Percentiles rank a stretch among this genome's conserved stretches.
Evolutionary conservation across 2,797 vertebrate genomes (phyloP).

Genomic region (Sciaenops ocellatus): DNA sequence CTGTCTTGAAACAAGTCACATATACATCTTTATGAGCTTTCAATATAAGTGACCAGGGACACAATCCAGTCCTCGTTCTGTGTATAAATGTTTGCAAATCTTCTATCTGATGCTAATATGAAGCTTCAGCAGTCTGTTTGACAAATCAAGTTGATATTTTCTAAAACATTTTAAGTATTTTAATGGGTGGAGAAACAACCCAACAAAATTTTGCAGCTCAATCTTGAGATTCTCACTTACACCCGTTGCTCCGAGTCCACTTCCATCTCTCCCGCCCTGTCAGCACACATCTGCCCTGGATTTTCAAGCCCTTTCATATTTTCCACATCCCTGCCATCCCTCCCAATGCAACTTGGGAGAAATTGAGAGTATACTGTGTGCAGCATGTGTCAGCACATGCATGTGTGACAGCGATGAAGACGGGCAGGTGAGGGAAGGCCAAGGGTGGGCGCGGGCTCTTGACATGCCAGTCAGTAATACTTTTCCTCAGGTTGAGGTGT

Average conservation of each 20-base stretch:
- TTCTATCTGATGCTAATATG: not conserved
- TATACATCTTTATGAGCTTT: not conserved
- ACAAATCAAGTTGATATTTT: constrained; percentile 10
- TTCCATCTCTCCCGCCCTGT: constrained; percentile 55
- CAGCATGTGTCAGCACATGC: constrained; percentile 50
- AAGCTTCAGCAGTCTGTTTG: not conserved
- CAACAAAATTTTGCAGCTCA: constrained; percentile 34
- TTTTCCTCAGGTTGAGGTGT: constrained; percentile 77
- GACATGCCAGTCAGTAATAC: constrained; percentile 72
- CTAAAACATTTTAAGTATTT: not conserved
- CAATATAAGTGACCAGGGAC: not conserved
- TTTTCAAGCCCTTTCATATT: constrained; percentile 75
- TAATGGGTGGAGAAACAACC: constrained; percentile 24
- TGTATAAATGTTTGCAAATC: not conserved
- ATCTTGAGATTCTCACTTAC: constrained; percentile 38
- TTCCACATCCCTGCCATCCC: constrained; percentile 73
- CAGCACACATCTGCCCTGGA: constrained; percentile 77
- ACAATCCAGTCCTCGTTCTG: not conserved
- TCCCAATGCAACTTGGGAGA: constrained; percentile 49
- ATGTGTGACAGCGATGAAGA: constrained; percentile 70
- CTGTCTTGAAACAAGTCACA: not conserved
- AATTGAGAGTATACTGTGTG: constrained; percentile 38
- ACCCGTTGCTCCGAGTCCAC: constrained; percentile 35
- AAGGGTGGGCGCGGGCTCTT: constrained; percentile 51
- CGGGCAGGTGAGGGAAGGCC: constrained; percentile 56